Evolutionary conservation across 2,888 invertebrate genomes (phyloP).

Genomic region (Craniophora ligustri): DNA sequence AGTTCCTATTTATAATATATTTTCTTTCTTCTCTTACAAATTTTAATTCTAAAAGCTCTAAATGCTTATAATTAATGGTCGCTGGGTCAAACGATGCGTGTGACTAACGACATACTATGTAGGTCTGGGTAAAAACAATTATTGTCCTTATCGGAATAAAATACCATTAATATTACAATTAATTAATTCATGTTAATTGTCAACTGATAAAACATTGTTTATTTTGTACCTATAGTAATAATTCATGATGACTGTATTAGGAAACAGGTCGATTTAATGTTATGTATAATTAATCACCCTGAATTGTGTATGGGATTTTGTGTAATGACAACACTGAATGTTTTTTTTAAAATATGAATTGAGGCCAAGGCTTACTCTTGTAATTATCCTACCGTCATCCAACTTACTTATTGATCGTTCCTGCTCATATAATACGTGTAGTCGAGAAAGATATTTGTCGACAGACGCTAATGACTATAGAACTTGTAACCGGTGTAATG

Average conservation of each 20-base stretch:
- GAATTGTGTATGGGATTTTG: neutral
- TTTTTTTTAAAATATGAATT: neutral
- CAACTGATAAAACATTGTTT: constrained; percentile 28
- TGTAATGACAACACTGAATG: constrained; percentile 2
- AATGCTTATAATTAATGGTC: constrained; percentile 2
- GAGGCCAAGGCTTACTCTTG: neutral
- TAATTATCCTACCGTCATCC: neutral
- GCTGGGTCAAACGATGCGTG: constrained; percentile 12
- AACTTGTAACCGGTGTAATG: neutral
- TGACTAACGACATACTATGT: constrained; percentile 22
- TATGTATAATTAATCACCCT: constrained; percentile 1
- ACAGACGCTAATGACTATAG: neutral
- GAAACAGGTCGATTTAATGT: constrained; percentile 15
- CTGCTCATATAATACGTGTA: too few relatives aligned
- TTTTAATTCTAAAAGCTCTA: neutral
- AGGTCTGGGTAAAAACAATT: constrained; percentile 34
- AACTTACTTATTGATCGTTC: too few relatives aligned
- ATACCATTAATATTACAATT: constrained; percentile 18
- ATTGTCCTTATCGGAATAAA: constrained; percentile 30
- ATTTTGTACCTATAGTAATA: constrained; percentile 10
- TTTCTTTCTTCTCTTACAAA: neutral
- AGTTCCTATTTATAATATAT: neutral
- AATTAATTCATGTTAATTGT: constrained; percentile 28
- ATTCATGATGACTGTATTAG: constrained; percentile 20
- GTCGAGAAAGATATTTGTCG: too few relatives aligned